phyloP scores from a whole-genome alignment of 2,888 invertebrate species.

The Eupithecia inturbata region DNA sequence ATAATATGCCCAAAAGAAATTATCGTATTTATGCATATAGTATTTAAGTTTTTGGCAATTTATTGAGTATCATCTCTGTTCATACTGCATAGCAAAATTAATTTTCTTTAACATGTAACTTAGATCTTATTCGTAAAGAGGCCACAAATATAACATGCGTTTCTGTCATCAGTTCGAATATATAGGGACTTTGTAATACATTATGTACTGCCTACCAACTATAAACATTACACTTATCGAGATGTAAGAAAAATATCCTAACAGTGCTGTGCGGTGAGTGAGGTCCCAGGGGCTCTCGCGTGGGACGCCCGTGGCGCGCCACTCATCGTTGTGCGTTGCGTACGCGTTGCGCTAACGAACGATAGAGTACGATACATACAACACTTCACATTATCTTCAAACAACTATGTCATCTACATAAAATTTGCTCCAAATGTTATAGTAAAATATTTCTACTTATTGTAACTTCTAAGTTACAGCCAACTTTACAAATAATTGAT shows the following conservation, averaged over 20 bases:
- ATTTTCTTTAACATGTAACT: conserved; percentile 84
- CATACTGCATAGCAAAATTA: conserved; percentile 82
- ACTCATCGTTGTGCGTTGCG: conserved; percentile 80
- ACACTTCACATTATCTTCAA: conserved; percentile 83
- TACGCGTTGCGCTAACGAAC: conserved; percentile 77
- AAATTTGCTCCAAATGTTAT: conserved; percentile 84
- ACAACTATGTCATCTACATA: conserved; percentile 84
- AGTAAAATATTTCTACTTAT: conserved; percentile 84
- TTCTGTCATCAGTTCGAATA: conserved; percentile 84
- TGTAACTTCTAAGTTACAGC: conserved; percentile 84
- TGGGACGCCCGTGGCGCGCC: conserved; percentile 45
- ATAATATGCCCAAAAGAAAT: conserved; percentile 85
- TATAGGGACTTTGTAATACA: conserved; percentile 75
- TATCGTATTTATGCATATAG: conserved; percentile 84
- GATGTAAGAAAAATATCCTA: conserved; percentile 83
- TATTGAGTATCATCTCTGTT: conserved; percentile 85
- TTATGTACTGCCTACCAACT: conserved; percentile 81
- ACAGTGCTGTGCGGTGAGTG: conserved; percentile 82
- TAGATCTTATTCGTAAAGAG: conserved; percentile 84
- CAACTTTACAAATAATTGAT: conserved; percentile 85
- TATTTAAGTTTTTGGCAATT: conserved; percentile 85
- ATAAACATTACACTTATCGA: conserved; percentile 81
- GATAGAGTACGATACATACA: conserved; percentile 66
- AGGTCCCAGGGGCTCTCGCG: conserved; percentile 43
- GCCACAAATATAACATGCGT: conserved; percentile 84